Percentiles rank a stretch among this genome's conserved stretches.
These are phyloP conservation scores for Carterocephalus palaemon DNA, from an alignment of 2,888 invertebrate species.

Conservation along the genomic window DNA sequence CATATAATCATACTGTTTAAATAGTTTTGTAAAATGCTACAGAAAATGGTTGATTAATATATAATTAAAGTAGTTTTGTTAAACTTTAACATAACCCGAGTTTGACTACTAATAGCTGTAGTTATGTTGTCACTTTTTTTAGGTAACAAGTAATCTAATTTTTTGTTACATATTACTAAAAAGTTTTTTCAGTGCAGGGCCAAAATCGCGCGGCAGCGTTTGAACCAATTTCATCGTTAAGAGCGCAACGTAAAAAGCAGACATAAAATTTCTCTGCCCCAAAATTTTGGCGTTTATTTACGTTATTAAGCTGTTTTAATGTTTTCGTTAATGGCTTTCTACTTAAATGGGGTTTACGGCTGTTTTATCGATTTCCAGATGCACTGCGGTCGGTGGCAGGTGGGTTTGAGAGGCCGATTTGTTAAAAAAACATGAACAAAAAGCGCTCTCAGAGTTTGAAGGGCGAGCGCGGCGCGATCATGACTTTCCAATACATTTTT, in stretches of 20 bases:
- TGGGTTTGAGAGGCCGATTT: constrained; percentile 29
- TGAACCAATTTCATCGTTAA: constrained; percentile 29
- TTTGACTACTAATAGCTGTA: too few species aligned
- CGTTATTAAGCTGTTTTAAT: constrained; percentile 46
- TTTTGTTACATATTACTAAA: too few species aligned
- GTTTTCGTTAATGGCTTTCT: constrained; percentile 60
- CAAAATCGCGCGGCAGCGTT: too few species aligned
- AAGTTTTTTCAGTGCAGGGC: too few species aligned
- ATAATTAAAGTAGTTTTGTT: too few species aligned
- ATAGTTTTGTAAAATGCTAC: too few species aligned
- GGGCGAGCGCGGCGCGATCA: constrained; percentile 40
- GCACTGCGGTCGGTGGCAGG: constrained; percentile 43
- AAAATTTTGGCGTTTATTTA: constrained; percentile 43
- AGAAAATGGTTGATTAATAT: too few species aligned
- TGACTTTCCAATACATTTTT: constrained; percentile 42
- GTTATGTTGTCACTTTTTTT: too few species aligned
- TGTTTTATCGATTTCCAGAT: constrained; percentile 49
- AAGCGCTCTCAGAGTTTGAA: constrained; percentile 32
- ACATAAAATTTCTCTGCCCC: constrained; percentile 31
- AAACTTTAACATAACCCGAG: too few species aligned
- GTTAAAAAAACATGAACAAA: constrained; percentile 28
- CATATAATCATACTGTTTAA: too few species aligned
- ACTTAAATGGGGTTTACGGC: constrained; percentile 48
- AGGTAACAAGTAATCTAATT: too few species aligned
- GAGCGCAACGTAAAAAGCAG: constrained; percentile 4